A percentile compares a stretch with the other conserved stretches of the same genome.
Evolutionary conservation across 2,113 vertebrate species (phyloP).

Genomic region (Lophotis ruficrista): DNA sequence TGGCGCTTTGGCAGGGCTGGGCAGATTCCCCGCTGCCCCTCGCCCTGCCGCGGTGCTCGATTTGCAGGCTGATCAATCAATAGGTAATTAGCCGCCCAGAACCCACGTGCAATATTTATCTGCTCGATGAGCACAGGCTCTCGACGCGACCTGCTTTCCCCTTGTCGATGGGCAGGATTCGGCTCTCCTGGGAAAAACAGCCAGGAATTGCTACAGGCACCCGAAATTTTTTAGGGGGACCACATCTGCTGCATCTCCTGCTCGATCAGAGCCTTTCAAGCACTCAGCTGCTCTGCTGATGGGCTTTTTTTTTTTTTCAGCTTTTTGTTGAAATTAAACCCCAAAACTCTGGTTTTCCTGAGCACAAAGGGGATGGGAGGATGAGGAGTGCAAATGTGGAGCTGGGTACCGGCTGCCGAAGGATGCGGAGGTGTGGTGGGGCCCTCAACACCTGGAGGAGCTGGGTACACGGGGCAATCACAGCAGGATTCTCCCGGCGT

Average conservation of each 20-base stretch:
- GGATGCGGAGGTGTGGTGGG: background rate
- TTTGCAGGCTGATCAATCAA: background rate
- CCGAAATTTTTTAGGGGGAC: background rate
- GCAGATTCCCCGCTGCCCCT: background rate
- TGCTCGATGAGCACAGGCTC: background rate
- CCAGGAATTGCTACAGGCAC: too few species aligned
- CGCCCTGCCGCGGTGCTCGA: fast-evolving
- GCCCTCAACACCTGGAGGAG: background rate
- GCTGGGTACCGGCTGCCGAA: background rate
- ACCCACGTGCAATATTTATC: background rate
- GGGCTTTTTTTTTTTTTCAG: background rate
- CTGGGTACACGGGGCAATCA: fast-evolving
- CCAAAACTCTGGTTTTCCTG: background rate
- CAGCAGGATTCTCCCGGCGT: too few species aligned
- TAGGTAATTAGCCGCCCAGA: background rate
- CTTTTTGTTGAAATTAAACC: background rate
- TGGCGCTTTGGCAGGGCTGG: background rate
- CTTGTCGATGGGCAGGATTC: fast-evolving
- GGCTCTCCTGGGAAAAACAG: background rate
- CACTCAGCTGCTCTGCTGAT: background rate
- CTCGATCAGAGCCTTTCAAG: background rate
- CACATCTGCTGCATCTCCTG: background rate
- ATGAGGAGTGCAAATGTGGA: fast-evolving
- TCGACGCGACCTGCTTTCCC: fast-evolving
- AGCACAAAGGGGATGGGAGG: background rate